phyloP scores from a whole-genome alignment of 1,140 invertebrate species.

The Calephelis virginiensis region DNA sequence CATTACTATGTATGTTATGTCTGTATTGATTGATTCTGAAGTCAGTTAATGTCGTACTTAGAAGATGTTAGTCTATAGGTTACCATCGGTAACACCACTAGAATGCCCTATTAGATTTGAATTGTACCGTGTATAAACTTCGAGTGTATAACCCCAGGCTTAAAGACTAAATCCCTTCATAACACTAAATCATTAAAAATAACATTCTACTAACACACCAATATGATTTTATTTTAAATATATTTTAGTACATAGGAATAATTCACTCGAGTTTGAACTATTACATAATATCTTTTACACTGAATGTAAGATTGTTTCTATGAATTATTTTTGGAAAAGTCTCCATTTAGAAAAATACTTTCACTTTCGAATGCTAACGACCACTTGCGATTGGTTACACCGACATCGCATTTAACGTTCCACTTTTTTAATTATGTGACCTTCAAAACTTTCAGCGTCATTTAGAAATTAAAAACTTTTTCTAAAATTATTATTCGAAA shows the following conservation, averaged over 20 bases:
- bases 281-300: slow-evolving; percentile 9
- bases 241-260: no score
- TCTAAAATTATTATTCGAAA: slow-evolving; percentile 15
- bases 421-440: slow-evolving; percentile 17
- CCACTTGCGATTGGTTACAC: slow-evolving; percentile 15
- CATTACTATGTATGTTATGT: no score
- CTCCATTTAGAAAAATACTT: slow-evolving; percentile 10
- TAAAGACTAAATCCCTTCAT: background rate
- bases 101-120: no score
- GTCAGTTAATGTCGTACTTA: no score
- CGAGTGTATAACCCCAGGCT: no score
- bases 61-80: no score
- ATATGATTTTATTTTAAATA: no score
- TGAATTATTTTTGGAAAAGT: slow-evolving; percentile 16
- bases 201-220: no score
- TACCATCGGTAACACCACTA: no score
- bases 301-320: slow-evolving; percentile 1
- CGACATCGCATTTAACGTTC: slow-evolving; percentile 1
- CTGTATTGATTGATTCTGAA: no score
- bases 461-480: background rate
- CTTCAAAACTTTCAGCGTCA: slow-evolving; percentile 13
- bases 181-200: background rate
- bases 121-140: no score
- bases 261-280: background rate
- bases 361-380: slow-evolving; percentile 15